Evolutionary conservation across 2,888 invertebrate species (phyloP).

Genomic region (Cryptosula pallasiana): DNA sequence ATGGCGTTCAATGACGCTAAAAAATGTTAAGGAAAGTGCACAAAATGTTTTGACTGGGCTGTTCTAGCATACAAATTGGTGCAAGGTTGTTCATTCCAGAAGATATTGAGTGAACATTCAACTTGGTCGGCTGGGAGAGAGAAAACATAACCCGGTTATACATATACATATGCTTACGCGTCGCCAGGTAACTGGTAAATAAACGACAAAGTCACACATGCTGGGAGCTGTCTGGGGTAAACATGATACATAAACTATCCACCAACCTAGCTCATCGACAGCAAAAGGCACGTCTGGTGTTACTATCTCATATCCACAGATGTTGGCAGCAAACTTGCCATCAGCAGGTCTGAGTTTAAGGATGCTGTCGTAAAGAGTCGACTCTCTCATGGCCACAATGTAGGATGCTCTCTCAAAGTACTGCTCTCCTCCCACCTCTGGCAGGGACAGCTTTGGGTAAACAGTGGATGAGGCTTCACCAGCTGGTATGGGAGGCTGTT

Average conservation of each 20-base stretch:
- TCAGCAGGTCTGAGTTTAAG: constrained; percentile 86
- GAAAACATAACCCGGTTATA: too few species aligned
- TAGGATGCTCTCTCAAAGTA: constrained; percentile 76
- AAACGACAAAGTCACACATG: too few species aligned
- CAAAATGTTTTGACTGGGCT: too few species aligned
- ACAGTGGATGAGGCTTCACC: not conserved
- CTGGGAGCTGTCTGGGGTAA: too few species aligned
- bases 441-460: constrained; percentile 13
- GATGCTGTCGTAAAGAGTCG: constrained; percentile 67
- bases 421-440: constrained; percentile 40
- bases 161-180: too few species aligned
- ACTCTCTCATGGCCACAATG: constrained; percentile 83
- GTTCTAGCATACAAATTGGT: too few species aligned
- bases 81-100: too few species aligned
- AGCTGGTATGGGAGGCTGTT: not conserved
- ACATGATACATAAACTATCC: too few species aligned
- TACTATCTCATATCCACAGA: constrained; percentile 94
- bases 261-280: constrained; percentile 79
- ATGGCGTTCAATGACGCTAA: too few species aligned
- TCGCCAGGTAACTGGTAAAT: not conserved
- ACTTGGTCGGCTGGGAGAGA: too few species aligned
- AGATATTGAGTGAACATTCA: too few species aligned
- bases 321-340: constrained; percentile 88
- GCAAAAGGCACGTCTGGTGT: constrained; percentile 84
- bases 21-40: too few species aligned